These are phyloP conservation scores for Nanger granti DNA, from an alignment of 2,113 vertebrate species.

Conservation along the genomic window DNA sequence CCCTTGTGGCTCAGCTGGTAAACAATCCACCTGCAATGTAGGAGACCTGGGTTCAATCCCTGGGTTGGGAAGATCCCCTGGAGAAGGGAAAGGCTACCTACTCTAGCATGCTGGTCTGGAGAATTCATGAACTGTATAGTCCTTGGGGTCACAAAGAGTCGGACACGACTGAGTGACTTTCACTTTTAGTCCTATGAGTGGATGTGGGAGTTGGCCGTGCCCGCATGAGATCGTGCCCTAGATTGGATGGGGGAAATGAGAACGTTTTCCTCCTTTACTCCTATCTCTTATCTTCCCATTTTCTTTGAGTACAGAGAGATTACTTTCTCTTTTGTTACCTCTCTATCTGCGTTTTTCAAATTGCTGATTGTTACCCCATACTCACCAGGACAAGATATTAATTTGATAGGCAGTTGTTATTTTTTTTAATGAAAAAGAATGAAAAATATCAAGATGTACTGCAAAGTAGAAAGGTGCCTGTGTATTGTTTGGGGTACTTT, in stretches of 20 bases:
- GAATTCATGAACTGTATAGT: background rate
- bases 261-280: background rate
- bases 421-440: background rate
- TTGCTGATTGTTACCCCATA: background rate
- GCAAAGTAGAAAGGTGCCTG: background rate
- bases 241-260: background rate
- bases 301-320: background rate
- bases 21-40: background rate
- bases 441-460: background rate
- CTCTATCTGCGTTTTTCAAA: background rate
- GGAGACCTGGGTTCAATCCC: background rate
- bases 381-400: background rate
- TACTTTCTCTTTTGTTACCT: background rate
- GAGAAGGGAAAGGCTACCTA: background rate
- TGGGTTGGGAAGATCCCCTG: background rate
- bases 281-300: background rate
- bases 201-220: background rate
- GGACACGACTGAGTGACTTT: accelerated
- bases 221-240: background rate
- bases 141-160: background rate
- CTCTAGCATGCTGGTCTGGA: background rate
- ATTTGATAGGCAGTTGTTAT: background rate
- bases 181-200: background rate
- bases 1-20: background rate
- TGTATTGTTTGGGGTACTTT: background rate